Percentiles rank a stretch among this genome's conserved stretches.
Conservation (phyloP, 2,113 vertebrate genomes). For the Daboia siamensis region DNA sequence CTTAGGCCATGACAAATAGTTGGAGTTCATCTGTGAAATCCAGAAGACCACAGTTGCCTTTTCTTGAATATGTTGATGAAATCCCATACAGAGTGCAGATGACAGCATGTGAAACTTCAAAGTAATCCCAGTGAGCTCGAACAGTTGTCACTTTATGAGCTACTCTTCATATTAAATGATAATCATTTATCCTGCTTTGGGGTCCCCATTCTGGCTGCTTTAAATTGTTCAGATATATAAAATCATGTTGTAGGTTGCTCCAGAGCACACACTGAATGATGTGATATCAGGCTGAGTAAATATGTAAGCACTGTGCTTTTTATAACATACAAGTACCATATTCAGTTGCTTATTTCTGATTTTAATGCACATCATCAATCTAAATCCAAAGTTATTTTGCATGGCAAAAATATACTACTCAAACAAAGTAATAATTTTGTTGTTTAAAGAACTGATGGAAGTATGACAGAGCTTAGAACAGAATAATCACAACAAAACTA, state of each 20-base stretch:
- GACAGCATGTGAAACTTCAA: conserved; percentile 2
- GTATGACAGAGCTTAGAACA: neutral
- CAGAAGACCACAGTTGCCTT: neutral
- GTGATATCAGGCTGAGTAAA: neutral
- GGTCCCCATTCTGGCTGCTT: conserved; percentile 14
- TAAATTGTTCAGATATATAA: conserved; percentile 39
- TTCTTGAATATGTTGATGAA: conserved; percentile 1
- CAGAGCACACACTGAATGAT: neutral
- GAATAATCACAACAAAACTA: neutral
- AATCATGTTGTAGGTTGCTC: conserved; percentile 33
- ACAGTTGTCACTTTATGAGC: accelerated
- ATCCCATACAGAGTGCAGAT: neutral
- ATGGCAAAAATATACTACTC: neutral
- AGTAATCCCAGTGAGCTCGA: neutral
- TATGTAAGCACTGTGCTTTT: neutral
- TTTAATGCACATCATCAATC: neutral
- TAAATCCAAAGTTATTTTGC: neutral
- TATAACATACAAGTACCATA: neutral
- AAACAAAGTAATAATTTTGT: neutral
- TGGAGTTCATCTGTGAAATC: neutral
- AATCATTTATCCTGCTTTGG: neutral
- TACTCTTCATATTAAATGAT: accelerated
- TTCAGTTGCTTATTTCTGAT: neutral
- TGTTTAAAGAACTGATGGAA: neutral
- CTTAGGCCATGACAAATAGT: accelerated